phyloP scores from a whole-genome alignment of 2,888 invertebrate genomes.

The Bimastos eiseni region DNA sequence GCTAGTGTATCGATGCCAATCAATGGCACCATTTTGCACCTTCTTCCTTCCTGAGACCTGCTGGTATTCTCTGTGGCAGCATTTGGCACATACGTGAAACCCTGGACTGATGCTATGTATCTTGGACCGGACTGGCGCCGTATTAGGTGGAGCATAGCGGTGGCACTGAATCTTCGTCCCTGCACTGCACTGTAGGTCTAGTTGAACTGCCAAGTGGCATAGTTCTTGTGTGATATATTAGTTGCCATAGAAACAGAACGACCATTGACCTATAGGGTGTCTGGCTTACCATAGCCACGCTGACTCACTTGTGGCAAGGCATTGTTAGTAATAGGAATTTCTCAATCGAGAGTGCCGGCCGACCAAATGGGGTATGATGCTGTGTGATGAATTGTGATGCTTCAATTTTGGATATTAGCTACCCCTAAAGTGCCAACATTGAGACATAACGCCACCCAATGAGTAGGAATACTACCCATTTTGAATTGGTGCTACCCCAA shows the following conservation, averaged over 20 bases:
- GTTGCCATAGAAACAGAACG: background rate
- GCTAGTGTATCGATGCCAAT: background rate
- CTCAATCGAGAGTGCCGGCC: background rate
- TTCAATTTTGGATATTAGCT: no score
- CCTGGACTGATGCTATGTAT: background rate
- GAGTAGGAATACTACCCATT: background rate
- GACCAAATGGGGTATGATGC: background rate
- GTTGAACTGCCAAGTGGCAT: constrained; percentile 13
- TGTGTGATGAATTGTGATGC: no score
- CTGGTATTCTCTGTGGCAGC: background rate
- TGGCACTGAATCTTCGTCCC: background rate
- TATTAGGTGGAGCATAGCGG: background rate
- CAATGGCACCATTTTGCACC: background rate
- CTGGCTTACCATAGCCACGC: background rate
- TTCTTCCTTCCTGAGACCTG: background rate
- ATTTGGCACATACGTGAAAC: background rate
- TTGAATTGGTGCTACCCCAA: background rate
- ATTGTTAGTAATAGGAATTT: background rate
- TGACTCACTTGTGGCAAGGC: background rate
- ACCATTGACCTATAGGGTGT: no score
- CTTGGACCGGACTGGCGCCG: background rate
- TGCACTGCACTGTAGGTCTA: background rate
- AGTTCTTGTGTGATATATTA: constrained; percentile 13
- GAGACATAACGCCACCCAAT: no score
- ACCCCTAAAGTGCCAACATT: no score